Evolutionary conservation across 2,113 vertebrate species (phyloP), one percentile per base, ranked within the genome.

Genomic region (Patagioenas fasciata): DNA sequence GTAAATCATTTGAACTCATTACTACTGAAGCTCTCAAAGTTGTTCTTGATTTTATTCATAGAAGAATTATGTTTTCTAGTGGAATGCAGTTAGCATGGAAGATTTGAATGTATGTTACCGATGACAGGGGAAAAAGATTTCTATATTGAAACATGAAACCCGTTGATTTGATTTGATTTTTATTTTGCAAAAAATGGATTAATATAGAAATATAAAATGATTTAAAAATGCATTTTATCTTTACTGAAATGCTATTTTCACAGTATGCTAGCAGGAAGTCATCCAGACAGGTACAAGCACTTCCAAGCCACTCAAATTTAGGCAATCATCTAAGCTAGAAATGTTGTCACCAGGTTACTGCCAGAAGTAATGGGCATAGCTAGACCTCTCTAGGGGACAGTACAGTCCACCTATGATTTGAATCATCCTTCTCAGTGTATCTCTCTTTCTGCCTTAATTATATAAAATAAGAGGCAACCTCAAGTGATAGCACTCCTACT

Each of bases 201-300:
- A 56, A 40, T 67, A 15, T 6, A 73, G 24, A 71, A 53, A 80
- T 54, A 65, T 2, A 38, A 66, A 86, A 58, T 31, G 0, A 42
- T 65, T 75, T 7, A 72, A 77, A 15, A 1, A 0, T 1, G 44
- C 5, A 9, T 42, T 70, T 56, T 50, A 14, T 80, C 11, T 50
- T 60, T 44, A 71, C 9, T 31, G 8, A 81, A 48, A n/a, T 56
- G 5, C 2, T 31, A 9, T 34, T 3, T 47, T 73, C 57, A 14
- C n/a, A 57, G 5, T 44, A 31, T 60, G 34, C 5, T 25, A 50
- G 1, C 9, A 70, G 5, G 26, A n/a, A 36, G 5, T 53, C 25
- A 66, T 70, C 14, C 31, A 78, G 24, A 34, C 31, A 51, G 4
- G 6, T 32, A 53, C 9, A 66, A 48, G 14, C 18, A 69, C 15